These are phyloP conservation scores for Colius striatus DNA, from an alignment of 2,113 vertebrate genomes.

Conservation along the genomic window DNA sequence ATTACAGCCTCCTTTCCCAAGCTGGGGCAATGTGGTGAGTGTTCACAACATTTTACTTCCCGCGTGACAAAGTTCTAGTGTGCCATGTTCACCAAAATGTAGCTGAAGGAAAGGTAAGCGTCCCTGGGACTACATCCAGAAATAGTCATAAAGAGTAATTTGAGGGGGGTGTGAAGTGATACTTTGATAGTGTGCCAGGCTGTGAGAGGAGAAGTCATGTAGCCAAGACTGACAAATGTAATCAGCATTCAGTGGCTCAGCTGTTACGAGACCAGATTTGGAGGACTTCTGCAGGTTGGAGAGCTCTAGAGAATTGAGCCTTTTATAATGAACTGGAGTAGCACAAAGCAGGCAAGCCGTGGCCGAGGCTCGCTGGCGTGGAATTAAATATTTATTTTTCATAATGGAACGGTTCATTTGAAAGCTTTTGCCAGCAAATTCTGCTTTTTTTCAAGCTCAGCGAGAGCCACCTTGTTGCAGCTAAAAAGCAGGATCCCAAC, in stretches of 20 bases:
- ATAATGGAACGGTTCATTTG: slow-evolving; percentile 55
- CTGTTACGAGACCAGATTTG: slow-evolving; percentile 53
- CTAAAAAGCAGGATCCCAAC: slow-evolving; percentile 3
- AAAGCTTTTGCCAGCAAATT: slow-evolving; percentile 61
- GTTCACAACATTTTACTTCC: neutral
- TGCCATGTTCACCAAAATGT: neutral
- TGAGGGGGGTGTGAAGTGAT: neutral
- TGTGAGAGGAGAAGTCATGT: slow-evolving; percentile 28
- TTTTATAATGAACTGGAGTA: slow-evolving; percentile 55
- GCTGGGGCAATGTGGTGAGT: neutral
- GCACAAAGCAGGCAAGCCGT: slow-evolving; percentile 51
- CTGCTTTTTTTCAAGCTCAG: slow-evolving; percentile 23
- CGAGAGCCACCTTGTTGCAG: neutral
- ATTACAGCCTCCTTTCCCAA: neutral
- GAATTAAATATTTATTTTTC: slow-evolving; percentile 70
- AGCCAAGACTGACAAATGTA: slow-evolving; percentile 56
- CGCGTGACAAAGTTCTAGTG: neutral
- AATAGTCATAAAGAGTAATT: slow-evolving; percentile 3
- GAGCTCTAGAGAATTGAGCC: slow-evolving; percentile 63
- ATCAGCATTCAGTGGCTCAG: slow-evolving; percentile 65
- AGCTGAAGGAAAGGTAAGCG: neutral
- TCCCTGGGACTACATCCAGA: neutral
- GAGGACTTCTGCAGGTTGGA: slow-evolving; percentile 57
- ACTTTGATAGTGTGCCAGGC: slow-evolving; percentile 37
- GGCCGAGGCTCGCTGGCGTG: slow-evolving; percentile 25